A percentile compares a stretch with the other conserved stretches of the same genome.
phyloP scores from a whole-genome alignment of 1,140 invertebrate genomes.

The Lordiphosa stackelbergi region DNA sequence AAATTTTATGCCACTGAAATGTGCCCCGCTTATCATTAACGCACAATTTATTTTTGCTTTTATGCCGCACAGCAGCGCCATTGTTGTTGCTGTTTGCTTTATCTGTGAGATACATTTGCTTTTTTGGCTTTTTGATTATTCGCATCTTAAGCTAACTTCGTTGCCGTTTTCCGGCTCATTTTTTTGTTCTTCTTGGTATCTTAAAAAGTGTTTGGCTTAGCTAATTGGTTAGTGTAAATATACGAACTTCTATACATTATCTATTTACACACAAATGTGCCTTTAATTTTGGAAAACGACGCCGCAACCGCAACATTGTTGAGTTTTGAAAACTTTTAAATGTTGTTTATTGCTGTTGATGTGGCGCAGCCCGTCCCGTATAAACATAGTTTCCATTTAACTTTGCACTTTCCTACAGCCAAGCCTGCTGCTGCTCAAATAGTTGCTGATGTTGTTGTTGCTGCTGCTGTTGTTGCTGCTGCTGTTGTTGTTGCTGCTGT shows the following conservation, averaged over 20 bases:
- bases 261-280: conserved; percentile 70
- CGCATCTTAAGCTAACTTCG: conserved; percentile 58
- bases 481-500: conserved; percentile 55
- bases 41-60: conserved; percentile 76
- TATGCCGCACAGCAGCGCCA: conserved; percentile 28
- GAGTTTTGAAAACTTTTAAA: conserved; percentile 60
- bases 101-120: conserved; percentile 73
- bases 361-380: conserved; percentile 33
- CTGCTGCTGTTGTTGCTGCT: conserved; percentile 37
- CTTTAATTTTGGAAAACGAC: conserved; percentile 68
- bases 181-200: conserved; percentile 16
- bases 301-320: conserved; percentile 43
- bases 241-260: conserved; percentile 42
- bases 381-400: conserved; percentile 59
- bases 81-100: conserved; percentile 39
- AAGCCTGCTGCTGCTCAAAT: conserved; percentile 62
- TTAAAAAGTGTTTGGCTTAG: conserved; percentile 40
- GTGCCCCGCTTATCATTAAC: conserved; percentile 73
- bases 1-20: conserved; percentile 74
- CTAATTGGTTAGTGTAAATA: conserved; percentile 46
- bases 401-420: conserved; percentile 68
- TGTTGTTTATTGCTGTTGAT: conserved; percentile 69
- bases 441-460: conserved; percentile 53
- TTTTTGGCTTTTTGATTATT: conserved; percentile 75
- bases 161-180: conserved; percentile 4